Evolutionary conservation across 1,140 invertebrate genomes (phyloP).

Genomic region (Saxidomus purpurata): DNA sequence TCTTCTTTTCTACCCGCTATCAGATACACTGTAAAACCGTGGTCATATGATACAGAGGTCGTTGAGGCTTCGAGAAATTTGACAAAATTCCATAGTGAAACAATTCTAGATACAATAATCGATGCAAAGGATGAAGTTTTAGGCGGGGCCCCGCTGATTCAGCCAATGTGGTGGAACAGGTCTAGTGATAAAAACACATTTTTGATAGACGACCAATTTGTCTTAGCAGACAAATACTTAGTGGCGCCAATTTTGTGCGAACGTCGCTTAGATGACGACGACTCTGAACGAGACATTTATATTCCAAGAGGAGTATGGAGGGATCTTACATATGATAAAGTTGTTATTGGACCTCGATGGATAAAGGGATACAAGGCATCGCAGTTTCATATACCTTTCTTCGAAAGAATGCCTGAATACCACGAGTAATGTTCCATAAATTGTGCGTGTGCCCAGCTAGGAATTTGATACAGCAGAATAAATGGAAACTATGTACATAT

Average conservation of each 20-base stretch:
- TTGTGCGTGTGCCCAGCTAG: not conserved
- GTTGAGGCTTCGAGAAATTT: conserved; percentile 90
- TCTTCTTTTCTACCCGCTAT: conserved; percentile 95
- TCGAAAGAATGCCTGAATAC: conserved; percentile 49
- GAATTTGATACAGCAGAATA: not conserved
- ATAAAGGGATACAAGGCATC: conserved; percentile 37
- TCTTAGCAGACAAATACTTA: conserved; percentile 93
- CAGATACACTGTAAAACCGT: conserved; percentile 95
- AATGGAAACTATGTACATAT: too few species aligned
- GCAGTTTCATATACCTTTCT: conserved; percentile 49
- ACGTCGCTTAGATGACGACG: conserved; percentile 80
- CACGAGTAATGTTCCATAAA: not conserved
- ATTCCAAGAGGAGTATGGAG: conserved; percentile 59
- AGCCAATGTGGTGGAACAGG: conserved; percentile 97
- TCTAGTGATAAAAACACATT: conserved; percentile 93
- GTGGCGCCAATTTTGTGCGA: conserved; percentile 93
- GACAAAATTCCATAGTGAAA: conserved; percentile 90
- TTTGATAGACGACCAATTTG: conserved; percentile 92
- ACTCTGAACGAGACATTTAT: conserved; percentile 53
- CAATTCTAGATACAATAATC: conserved; percentile 88
- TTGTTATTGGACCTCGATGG: conserved; percentile 53
- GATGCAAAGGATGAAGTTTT: conserved; percentile 89
- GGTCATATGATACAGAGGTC: conserved; percentile 92
- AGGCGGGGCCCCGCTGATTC: conserved; percentile 89
- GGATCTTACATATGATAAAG: conserved; percentile 23